phyloP scores from a whole-genome alignment of 64 coral and sea anemone species.

The Catalaphyllia jardinei region DNA sequence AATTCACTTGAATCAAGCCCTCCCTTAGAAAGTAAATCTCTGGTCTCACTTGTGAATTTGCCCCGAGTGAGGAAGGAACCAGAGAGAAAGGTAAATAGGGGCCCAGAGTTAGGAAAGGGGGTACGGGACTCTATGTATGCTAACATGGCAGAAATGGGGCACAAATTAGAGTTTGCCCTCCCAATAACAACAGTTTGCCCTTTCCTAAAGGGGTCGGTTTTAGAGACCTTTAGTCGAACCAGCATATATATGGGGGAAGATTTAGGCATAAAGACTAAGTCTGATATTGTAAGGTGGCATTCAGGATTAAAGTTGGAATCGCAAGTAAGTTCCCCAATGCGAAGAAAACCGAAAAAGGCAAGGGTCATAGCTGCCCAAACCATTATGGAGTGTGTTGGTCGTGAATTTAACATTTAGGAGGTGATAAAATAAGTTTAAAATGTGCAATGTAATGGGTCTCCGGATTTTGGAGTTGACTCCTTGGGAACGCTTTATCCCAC shows the following conservation, averaged over 20 bases:
- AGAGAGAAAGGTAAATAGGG: slow-evolving; percentile 48
- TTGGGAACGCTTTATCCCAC: slow-evolving; percentile 8
- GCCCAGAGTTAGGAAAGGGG: neutral
- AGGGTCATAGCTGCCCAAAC: slow-evolving; percentile 64
- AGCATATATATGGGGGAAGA: slow-evolving; percentile 39
- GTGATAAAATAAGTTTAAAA: slow-evolving; percentile 20
- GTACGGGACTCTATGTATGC: neutral
- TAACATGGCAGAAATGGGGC: slow-evolving; percentile 38
- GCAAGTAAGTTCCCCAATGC: slow-evolving; percentile 48
- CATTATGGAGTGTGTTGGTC: slow-evolving; percentile 6
- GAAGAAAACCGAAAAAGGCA: slow-evolving; percentile 55
- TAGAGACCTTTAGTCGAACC: slow-evolving; percentile 44
- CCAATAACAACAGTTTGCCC: slow-evolving; percentile 39
- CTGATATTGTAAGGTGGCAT: neutral
- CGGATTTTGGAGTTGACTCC: neutral
- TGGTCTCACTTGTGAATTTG: slow-evolving; percentile 32
- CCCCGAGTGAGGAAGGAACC: slow-evolving; percentile 26
- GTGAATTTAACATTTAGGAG: slow-evolving; percentile 1
- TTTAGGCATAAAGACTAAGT: neutral
- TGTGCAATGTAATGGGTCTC: neutral
- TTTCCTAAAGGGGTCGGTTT: slow-evolving; percentile 60
- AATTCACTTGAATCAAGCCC: slow-evolving; percentile 36
- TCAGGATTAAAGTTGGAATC: slow-evolving; percentile 30
- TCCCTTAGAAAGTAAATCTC: neutral
- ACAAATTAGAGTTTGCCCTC: slow-evolving; percentile 34